These are phyloP conservation scores for Meles meles DNA, from an alignment of 2,113 vertebrate species.

Conservation along the genomic window DNA sequence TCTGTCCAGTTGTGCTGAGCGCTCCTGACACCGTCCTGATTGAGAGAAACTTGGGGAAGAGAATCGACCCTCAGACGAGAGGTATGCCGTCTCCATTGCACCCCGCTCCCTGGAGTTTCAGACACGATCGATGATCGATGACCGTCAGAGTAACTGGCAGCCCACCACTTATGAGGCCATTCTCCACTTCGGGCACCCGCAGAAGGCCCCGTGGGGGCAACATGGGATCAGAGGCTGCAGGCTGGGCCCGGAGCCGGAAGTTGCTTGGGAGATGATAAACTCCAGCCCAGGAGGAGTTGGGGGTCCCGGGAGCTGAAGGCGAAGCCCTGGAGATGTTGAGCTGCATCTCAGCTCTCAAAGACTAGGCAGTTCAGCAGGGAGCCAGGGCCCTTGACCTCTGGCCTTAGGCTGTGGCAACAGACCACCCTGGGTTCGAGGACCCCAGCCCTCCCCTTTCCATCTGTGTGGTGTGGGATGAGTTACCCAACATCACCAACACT, in stretches of 20 bases:
- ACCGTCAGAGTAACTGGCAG: accelerated
- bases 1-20: conserved; percentile 87
- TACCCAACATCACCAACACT: neutral
- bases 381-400: neutral
- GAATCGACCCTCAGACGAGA: conserved; percentile 87
- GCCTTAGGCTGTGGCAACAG: neutral
- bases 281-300: no score
- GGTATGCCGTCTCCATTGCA: conserved; percentile 75
- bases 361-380: neutral
- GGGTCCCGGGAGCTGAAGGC: accelerated
- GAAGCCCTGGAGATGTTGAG: neutral
- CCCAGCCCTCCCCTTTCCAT: neutral
- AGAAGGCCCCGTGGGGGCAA: neutral
- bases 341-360: neutral
- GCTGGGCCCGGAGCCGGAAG: neutral
- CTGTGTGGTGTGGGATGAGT: neutral
- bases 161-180: neutral
- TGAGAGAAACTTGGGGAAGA: conserved; percentile 88
- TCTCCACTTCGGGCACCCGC: neutral
- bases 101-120: neutral
- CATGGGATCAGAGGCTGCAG: neutral
- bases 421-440: neutral
- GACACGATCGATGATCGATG: neutral
- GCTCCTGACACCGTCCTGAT: conserved; percentile 88
- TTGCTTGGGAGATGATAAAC: neutral